Evolutionary conservation across 2,888 invertebrate genomes (phyloP).

Genomic region (Xanthorhoe designata): DNA sequence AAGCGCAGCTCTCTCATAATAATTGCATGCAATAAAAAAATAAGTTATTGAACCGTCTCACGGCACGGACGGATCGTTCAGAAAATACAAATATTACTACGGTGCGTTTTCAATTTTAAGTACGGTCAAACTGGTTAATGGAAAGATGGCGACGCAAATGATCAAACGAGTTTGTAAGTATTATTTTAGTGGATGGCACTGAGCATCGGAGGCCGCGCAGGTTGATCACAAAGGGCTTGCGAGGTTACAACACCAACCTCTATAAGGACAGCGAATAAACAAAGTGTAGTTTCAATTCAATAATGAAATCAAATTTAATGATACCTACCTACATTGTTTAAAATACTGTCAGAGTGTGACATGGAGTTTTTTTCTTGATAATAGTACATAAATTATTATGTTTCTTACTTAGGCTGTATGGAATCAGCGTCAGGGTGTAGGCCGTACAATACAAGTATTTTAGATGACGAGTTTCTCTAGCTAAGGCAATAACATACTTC

Average conservation of each 20-base stretch:
- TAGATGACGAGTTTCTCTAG: neutral
- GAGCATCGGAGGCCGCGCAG: conserved; percentile 71
- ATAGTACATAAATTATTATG: too few species aligned
- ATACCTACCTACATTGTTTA: neutral
- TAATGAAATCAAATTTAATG: neutral
- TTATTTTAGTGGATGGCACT: conserved; percentile 70
- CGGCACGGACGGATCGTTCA: neutral
- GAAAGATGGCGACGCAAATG: conserved; percentile 45
- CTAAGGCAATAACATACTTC: neutral
- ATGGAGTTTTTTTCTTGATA: too few species aligned
- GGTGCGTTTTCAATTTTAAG: conserved; percentile 35
- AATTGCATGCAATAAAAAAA: conserved; percentile 1
- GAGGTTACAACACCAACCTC: conserved; percentile 67
- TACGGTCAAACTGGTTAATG: conserved; percentile 41
- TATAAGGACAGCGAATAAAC: conserved; percentile 52
- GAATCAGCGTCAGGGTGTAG: neutral
- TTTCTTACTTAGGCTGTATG: too few species aligned
- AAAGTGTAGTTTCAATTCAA: conserved; percentile 38
- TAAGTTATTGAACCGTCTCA: neutral
- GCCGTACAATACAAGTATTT: neutral
- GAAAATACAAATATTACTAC: conserved; percentile 13
- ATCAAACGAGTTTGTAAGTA: conserved; percentile 63
- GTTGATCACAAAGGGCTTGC: conserved; percentile 78
- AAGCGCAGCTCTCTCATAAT: too few species aligned
- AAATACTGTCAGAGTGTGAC: neutral